Evolutionary conservation across 2,797 vertebrate genomes (phyloP).

Genomic region (Varecia variegata): DNA sequence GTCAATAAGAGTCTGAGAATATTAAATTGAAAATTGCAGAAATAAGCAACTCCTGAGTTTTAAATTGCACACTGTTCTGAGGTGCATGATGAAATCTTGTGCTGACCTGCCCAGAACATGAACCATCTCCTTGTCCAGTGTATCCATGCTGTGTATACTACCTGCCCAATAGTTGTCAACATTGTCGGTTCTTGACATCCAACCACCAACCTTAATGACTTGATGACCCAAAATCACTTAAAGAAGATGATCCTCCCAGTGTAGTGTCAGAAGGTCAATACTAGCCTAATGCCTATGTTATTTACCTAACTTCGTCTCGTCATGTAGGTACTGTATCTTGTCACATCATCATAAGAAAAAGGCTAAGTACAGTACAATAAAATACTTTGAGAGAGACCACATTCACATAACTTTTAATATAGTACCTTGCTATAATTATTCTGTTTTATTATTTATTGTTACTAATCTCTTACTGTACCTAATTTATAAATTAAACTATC

Average conservation of each 20-base stretch:
- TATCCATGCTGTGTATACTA: background rate
- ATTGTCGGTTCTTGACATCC: background rate
- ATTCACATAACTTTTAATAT: background rate
- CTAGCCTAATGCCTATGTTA: background rate
- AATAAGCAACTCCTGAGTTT: background rate
- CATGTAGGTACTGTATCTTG: no score
- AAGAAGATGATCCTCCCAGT: background rate
- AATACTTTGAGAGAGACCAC: background rate
- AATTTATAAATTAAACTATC: background rate
- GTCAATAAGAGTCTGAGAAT: background rate
- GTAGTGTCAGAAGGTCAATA: background rate
- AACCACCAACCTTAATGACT: background rate
- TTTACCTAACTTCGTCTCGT: background rate
- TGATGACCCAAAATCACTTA: background rate
- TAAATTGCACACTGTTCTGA: background rate
- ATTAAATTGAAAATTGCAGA: background rate
- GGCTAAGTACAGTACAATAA: background rate
- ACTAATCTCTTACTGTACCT: background rate
- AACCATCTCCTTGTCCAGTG: background rate
- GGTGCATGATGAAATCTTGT: background rate
- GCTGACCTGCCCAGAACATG: background rate
- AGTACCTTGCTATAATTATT: background rate
- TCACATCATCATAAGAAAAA: background rate
- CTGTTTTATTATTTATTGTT: background rate
- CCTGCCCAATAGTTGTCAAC: background rate